phyloP scores from a whole-genome alignment of 1,140 invertebrate genomes.

The Drosophila virilis region DNA sequence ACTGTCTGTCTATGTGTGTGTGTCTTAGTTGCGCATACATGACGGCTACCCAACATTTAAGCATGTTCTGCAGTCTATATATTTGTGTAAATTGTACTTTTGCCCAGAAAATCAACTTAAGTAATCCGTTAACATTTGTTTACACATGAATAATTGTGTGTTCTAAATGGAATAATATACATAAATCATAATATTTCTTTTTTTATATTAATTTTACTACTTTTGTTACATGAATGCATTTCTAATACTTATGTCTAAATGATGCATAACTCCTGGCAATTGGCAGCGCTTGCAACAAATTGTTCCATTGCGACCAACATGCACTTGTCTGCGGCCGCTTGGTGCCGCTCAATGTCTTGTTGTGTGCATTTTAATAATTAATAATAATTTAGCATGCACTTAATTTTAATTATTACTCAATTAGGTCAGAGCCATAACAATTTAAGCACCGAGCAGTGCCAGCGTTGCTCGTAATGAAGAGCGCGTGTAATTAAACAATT shows the following conservation, averaged over 20 bases:
- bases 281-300: slow-evolving; percentile 53
- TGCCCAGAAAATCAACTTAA: too few species aligned
- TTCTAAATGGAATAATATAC: too few species aligned
- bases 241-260: background rate
- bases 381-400: slow-evolving; percentile 79
- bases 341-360: slow-evolving; percentile 14
- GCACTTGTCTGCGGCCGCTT: slow-evolving; percentile 13
- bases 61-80: background rate
- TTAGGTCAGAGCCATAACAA: slow-evolving; percentile 73
- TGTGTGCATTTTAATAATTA: slow-evolving; percentile 66
- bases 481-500: slow-evolving; percentile 67
- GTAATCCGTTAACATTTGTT: too few species aligned
- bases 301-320: slow-evolving; percentile 5
- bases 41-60: background rate
- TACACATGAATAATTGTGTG: too few species aligned
- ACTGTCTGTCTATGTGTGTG: slow-evolving; percentile 14
- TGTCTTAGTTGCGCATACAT: background rate
- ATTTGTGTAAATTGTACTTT: too few species aligned
- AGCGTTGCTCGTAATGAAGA: slow-evolving; percentile 56
- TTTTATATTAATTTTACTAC: background rate
- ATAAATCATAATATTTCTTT: too few species aligned
- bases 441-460: slow-evolving; percentile 51
- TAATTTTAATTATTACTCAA: slow-evolving; percentile 80
- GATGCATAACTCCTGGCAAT: slow-evolving; percentile 11
- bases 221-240: too few species aligned